Evolutionary conservation across 2,888 invertebrate species (phyloP).

Genomic region (Nemapogon koenigi): DNA sequence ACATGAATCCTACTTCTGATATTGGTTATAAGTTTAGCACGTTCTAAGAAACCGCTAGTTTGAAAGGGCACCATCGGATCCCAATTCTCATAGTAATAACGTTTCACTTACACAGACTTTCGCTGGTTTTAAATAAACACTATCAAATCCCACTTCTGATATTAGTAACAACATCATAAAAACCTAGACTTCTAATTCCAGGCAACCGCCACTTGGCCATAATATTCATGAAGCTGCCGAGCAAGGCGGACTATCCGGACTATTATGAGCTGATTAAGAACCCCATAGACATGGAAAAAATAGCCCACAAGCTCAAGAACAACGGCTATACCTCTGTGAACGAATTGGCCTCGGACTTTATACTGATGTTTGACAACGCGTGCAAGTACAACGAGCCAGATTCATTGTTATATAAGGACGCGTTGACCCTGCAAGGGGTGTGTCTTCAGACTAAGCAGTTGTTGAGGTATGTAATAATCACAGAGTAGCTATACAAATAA

Average conservation of each 20-base stretch:
- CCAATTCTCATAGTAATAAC: too few species aligned
- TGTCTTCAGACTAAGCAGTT: conserved; percentile 92
- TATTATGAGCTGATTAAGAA: conserved; percentile 97
- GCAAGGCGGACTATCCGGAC: conserved; percentile 93
- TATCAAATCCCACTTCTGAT: too few species aligned
- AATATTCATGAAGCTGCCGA: conserved; percentile 95
- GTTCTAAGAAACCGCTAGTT: too few species aligned
- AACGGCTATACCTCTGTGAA: conserved; percentile 81
- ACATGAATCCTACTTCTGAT: too few species aligned
- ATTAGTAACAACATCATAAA: too few species aligned
- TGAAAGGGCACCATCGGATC: too few species aligned
- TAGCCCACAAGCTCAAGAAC: conserved; percentile 84
- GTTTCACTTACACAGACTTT: too few species aligned
- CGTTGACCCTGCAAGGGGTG: conserved; percentile 88
- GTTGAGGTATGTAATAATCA: conserved; percentile 67
- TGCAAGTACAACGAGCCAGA: conserved; percentile 98
- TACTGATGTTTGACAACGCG: conserved; percentile 95
- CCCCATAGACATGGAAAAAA: conserved; percentile 96
- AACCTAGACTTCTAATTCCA: conserved; percentile 41
- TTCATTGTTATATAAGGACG: conserved; percentile 97
- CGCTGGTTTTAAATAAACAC: too few species aligned
- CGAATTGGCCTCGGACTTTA: conserved; percentile 87
- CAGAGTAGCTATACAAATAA: too few species aligned
- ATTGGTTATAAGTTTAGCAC: too few species aligned
- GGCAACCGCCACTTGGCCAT: conserved; percentile 89